Evolutionary conservation across 2,888 invertebrate genomes (phyloP).

Genomic region (Dorcus hopei): DNA sequence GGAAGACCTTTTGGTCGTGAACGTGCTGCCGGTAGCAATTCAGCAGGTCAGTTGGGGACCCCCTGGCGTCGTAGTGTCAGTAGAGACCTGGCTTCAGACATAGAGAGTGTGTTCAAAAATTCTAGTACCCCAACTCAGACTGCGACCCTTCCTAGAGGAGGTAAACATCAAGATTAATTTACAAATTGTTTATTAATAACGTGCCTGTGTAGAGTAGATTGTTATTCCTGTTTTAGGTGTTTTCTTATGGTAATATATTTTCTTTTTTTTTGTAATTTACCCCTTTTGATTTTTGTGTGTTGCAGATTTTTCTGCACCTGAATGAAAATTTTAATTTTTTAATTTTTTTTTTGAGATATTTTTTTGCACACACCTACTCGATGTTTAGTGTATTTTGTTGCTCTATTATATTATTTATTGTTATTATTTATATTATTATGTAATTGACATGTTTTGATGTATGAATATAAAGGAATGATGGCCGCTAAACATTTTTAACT

Average conservation of each 20-base stretch:
- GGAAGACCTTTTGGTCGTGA: conserved; percentile 48
- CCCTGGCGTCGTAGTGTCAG: conserved; percentile 63
- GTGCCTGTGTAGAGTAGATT: conserved; percentile 27
- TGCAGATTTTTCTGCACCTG: conserved; percentile 7
- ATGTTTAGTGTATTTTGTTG: conserved; percentile 13
- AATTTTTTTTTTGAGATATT: conserved; percentile 18
- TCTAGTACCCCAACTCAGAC: conserved; percentile 52
- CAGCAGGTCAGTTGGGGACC: conserved; percentile 36
- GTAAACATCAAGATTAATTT: conserved; percentile 50
- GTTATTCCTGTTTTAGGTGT: conserved; percentile 20
- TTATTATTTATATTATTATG: conserved; percentile 16
- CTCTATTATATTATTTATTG: conserved; percentile 18
- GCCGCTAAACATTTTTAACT: too few species aligned
- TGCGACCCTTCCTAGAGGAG: conserved; percentile 69
- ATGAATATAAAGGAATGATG: neutral
- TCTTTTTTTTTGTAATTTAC: conserved; percentile 22
- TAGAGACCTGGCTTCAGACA: conserved; percentile 68
- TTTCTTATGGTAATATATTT: conserved; percentile 10
- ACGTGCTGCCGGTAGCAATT: conserved; percentile 32
- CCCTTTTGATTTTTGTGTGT: conserved; percentile 21
- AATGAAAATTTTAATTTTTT: neutral
- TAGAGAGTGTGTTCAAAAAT: conserved; percentile 69
- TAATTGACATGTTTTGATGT: conserved; percentile 16
- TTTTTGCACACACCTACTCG: conserved; percentile 23
- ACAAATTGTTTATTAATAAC: conserved; percentile 22